Percentiles rank a stretch among this genome's conserved stretches.
phyloP scores from a whole-genome alignment of 2,113 vertebrate species.

The Carettochelys insculpta region DNA sequence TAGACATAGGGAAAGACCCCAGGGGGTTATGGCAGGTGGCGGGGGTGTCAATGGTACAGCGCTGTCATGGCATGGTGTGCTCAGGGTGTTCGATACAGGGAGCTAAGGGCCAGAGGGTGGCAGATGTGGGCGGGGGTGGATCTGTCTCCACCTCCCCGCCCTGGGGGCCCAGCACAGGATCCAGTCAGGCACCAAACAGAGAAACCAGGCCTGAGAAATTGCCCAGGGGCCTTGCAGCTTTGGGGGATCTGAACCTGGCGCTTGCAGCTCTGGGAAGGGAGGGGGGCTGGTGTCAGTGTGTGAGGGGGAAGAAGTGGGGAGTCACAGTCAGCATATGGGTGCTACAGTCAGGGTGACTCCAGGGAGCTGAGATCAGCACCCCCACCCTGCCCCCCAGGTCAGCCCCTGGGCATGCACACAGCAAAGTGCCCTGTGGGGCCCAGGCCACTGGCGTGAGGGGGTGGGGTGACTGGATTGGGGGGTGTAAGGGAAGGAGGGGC shows the following conservation, averaged over 20 bases:
- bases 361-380: too few relatives aligned
- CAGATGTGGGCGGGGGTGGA: neutral
- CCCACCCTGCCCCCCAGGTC: too few relatives aligned
- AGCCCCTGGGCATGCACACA: too few relatives aligned
- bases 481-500: too few relatives aligned
- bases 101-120: neutral
- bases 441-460: neutral
- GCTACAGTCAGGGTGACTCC: neutral
- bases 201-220: neutral
- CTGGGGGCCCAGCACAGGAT: neutral
- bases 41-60: neutral
- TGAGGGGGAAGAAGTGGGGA: too few relatives aligned
- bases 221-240: neutral
- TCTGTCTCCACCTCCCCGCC: neutral
- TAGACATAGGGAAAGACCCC: too few relatives aligned
- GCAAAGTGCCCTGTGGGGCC: neutral
- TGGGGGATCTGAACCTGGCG: neutral
- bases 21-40: too few relatives aligned
- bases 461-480: neutral
- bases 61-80: too few relatives aligned
- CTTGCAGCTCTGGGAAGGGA: neutral
- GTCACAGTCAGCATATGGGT: too few relatives aligned
- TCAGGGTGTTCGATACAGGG: neutral
- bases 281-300: neutral
- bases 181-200: neutral